Conservation (phyloP, 2,113 vertebrate species). For the Regulus satrapa region DNA sequence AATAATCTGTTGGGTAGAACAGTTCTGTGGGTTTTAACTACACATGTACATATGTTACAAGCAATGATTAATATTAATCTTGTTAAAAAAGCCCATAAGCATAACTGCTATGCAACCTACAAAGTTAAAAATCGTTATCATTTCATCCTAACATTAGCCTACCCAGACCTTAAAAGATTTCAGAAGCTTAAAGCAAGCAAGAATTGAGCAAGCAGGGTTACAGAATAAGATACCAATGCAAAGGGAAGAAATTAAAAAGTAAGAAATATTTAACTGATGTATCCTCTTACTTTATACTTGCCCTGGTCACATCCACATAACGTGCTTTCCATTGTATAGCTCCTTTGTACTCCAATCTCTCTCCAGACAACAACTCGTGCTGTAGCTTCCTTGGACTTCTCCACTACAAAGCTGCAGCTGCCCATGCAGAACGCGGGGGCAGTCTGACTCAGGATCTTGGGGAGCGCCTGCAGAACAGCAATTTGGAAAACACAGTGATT, state of each 20-base stretch:
- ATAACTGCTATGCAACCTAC: not conserved
- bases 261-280: not conserved
- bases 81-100: constrained; percentile 6
- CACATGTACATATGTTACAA: not conserved
- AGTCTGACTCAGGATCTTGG: constrained; percentile 91
- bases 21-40: not conserved
- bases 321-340: constrained; percentile 98
- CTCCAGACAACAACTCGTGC: constrained; percentile 97
- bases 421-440: constrained; percentile 95
- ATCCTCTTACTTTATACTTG: constrained; percentile 87
- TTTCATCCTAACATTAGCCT: not conserved
- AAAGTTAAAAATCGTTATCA: not conserved
- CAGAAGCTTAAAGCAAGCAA: not conserved
- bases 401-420: constrained; percentile 98
- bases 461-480: constrained; percentile 79
- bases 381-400: constrained; percentile 96
- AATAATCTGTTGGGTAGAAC: not conserved
- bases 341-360: constrained; percentile 94
- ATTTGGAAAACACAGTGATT: not conserved
- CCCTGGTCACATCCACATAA: constrained; percentile 97
- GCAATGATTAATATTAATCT: not conserved
- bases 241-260: not conserved
- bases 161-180: not conserved
- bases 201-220: not conserved
- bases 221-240: not conserved